phyloP scores from a whole-genome alignment of 2,797 vertebrate genomes.

The Molossus molossus region DNA sequence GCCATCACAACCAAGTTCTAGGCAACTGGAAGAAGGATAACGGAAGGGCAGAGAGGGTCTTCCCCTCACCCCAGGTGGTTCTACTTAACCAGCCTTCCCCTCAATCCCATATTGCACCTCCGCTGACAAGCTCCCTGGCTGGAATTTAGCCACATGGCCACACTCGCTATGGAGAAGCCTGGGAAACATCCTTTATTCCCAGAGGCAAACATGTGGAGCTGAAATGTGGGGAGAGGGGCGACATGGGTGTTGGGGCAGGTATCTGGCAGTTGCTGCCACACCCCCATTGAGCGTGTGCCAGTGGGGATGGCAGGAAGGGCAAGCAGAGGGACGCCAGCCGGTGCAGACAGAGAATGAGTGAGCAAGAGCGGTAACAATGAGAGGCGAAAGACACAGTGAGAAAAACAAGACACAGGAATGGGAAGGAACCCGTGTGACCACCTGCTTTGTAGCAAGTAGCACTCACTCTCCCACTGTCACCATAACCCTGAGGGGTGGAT shows the following conservation, averaged over 20 bases:
- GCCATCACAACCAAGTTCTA: background rate
- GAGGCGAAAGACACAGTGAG: background rate
- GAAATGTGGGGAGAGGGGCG: background rate
- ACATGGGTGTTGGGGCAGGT: background rate
- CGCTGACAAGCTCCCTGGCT: background rate
- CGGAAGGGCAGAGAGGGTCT: background rate
- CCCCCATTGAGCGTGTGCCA: background rate
- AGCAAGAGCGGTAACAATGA: background rate
- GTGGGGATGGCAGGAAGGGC: background rate
- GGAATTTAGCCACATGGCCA: background rate
- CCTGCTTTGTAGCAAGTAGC: too few relatives aligned
- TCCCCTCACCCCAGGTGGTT: background rate
- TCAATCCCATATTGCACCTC: background rate
- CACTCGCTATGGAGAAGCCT: background rate
- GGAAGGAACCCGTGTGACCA: too few relatives aligned
- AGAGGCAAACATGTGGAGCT: background rate
- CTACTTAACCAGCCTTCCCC: background rate
- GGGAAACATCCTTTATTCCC: background rate
- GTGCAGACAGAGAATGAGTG: background rate
- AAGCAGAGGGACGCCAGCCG: background rate
- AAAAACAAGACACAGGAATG: background rate
- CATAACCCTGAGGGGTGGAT: background rate
- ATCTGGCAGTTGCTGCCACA: background rate
- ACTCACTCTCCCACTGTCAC: background rate
- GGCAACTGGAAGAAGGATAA: background rate